Evolutionary conservation across 2,888 invertebrate species (phyloP), one percentile per base, ranked within the genome.

Genomic region (Drosophila diplacantha): DNA sequence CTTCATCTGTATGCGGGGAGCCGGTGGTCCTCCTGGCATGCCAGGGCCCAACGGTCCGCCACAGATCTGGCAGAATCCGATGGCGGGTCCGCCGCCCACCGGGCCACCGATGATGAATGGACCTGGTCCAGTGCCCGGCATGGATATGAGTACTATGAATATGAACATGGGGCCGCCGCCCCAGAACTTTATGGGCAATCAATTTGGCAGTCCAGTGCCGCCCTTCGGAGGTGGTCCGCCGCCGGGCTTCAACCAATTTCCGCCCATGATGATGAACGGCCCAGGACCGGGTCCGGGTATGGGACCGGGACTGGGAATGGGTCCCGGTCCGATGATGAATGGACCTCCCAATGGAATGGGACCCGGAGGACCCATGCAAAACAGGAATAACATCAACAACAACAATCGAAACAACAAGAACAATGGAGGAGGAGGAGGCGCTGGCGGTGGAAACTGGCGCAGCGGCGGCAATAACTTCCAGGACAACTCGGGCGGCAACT

Each of bases 401-500:
- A 65, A 47, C 37, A 57, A 46, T 20, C 29, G 61, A 6, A 69
- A 74, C 29, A 69, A 74, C 32, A 60, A 76, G 31, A 72, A 71
- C 53, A 75, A 73, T 18, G 44, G 18, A 12, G 44, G 29, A 4
- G 44, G 26, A 5, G 31, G 14, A 1, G 44, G 11, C 38, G 62
- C 29, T 6, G 60, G 65, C 5, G 82, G 84, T 38, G 85, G 86
- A 64, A 76, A 85, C 73, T 86, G 87, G 87, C 84, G 87, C 44
- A 82, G 77, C 14, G 87, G 86, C 18, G 90, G 85, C 75, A 85
- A 83, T 49, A 85, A 85, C 43, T 87, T 86, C 47, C 83, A 83
- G 65, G 85, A 85, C 38, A 83, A 75, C 51, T 69, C 72, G 39
- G 81, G 81, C 54, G 85, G 90, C 77, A 90, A 90, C 56, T 91